Evolutionary conservation across 1,140 invertebrate species (phyloP).

Genomic region (Rhizoglyphus robini): DNA sequence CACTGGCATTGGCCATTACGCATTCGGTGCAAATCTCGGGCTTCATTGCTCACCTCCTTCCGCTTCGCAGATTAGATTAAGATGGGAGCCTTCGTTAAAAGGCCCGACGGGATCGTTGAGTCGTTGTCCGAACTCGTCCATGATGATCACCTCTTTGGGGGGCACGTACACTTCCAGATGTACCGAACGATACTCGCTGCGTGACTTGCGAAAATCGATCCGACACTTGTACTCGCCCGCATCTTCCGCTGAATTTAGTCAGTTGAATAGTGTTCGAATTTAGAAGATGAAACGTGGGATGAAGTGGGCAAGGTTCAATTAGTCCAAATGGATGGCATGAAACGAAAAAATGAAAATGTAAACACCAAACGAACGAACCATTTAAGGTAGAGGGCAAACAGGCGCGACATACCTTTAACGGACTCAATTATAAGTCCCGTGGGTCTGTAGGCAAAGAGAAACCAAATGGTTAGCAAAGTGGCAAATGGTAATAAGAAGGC

Average conservation of each 20-base stretch:
- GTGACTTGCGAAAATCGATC: constrained; percentile 69
- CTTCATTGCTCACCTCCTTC: constrained; percentile 57
- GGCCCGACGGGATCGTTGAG: constrained; percentile 62
- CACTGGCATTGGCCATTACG: too few species aligned
- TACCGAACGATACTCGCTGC: constrained; percentile 67
- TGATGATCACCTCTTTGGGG: constrained; percentile 66
- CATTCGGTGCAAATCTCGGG: too few species aligned
- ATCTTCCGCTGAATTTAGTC: constrained; percentile 39
- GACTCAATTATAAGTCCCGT: constrained; percentile 26
- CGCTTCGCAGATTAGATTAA: constrained; percentile 69
- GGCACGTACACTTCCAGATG: constrained; percentile 71
- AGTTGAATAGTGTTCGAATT: too few species aligned
- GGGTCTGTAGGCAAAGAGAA: constrained; percentile 18
- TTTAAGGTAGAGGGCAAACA: too few species aligned
- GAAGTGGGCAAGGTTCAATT: too few species aligned
- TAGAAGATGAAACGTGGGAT: too few species aligned
- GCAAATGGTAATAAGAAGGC: not conserved
- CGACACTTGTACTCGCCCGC: constrained; percentile 68
- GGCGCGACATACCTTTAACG: constrained; percentile 19
- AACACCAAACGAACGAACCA: too few species aligned
- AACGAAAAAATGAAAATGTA: too few species aligned
- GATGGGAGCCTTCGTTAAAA: constrained; percentile 68
- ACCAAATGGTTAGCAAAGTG: not conserved
- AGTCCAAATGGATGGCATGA: too few species aligned
- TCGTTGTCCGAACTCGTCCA: constrained; percentile 59